Base-by-base conservation (phyloP, 1,140 invertebrate genomes). In the Camponotus floridanus region DNA sequence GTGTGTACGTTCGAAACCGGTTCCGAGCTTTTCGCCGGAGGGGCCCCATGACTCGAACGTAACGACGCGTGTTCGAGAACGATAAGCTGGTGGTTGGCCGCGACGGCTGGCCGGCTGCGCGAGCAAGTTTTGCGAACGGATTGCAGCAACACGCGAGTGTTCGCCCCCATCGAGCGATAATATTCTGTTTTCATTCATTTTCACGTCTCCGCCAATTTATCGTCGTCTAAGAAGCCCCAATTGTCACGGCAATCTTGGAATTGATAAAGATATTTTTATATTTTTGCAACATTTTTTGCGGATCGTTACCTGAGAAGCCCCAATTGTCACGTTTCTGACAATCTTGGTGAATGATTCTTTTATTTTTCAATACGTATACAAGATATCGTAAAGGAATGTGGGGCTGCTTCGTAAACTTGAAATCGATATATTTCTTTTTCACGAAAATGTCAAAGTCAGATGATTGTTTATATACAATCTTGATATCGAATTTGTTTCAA, bases 21-120 rank as follows among this genome's bases (percentile, higher is more conserved):
- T 90, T 90, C 57, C 65, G 55, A 71, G 87, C 55, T 90, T 81
- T 68, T 74, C 73, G 89, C 88, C 81, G 65, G 81, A 90, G 86
- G 88, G 86, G 76, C 76, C 88, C 76, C 86, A 76, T 85, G 71
- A 88, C 88, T 90, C 88, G 88, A 90, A 90, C 88, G 89, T 90
- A 90, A 90, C 89, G 83, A 90, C 88, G 89, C 89, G 71, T 90
- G 86, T 81, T 90, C 78, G 86, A 61, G 67, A 83, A 90, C 86
- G 86, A 79, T 90, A 88, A 90, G 85, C 68, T 78, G 80, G 76
- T 80, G 71, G 65, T 45, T 51, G 48, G 13, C 67, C 88, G 83
- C 64, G 45, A 55, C 74, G 57, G 65, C 78, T 31, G 39, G 42
- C 13, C 11, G 45, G 62, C 59, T 80, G 73, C 67, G 62, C 64